Evolutionary conservation across 2,113 vertebrate genomes (phyloP).

Genomic region (Nyctibius bracteatus): DNA sequence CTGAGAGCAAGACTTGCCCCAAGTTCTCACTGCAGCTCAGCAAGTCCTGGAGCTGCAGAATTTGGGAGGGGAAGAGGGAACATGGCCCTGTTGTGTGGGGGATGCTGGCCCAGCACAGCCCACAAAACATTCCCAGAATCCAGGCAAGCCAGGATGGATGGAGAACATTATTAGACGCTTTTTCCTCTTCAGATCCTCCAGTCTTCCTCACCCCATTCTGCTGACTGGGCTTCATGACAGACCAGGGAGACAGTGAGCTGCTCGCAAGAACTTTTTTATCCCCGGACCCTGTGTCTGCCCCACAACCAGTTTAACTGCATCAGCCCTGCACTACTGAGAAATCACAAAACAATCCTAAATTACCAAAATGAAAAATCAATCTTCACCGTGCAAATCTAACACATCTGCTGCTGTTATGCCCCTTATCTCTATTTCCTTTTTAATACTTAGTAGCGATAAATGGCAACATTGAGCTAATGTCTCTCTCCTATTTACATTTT

Average conservation of each 20-base stretch:
- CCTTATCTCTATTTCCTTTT: neutral
- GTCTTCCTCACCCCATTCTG: neutral
- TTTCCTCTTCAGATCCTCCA: neutral
- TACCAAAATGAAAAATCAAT: neutral
- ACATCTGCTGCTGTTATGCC: neutral
- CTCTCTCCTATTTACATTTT: neutral
- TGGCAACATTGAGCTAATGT: neutral
- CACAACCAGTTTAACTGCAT: neutral
- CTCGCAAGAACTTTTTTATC: neutral
- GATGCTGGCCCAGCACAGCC: neutral
- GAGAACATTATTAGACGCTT: neutral
- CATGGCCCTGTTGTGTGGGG: fast-evolving
- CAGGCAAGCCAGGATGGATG: neutral
- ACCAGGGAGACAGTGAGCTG: neutral
- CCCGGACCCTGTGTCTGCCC: neutral
- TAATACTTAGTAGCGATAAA: neutral
- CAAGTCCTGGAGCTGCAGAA: neutral
- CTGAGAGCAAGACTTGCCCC: neutral
- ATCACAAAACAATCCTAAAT: neutral
- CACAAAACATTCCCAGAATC: neutral
- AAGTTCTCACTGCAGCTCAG: neutral
- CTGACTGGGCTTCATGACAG: neutral
- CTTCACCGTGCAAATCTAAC: neutral
- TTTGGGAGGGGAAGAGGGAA: neutral
- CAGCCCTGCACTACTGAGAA: neutral